phyloP scores from a whole-genome alignment of 1,140 invertebrate genomes.

The Drosophila truncata region DNA sequence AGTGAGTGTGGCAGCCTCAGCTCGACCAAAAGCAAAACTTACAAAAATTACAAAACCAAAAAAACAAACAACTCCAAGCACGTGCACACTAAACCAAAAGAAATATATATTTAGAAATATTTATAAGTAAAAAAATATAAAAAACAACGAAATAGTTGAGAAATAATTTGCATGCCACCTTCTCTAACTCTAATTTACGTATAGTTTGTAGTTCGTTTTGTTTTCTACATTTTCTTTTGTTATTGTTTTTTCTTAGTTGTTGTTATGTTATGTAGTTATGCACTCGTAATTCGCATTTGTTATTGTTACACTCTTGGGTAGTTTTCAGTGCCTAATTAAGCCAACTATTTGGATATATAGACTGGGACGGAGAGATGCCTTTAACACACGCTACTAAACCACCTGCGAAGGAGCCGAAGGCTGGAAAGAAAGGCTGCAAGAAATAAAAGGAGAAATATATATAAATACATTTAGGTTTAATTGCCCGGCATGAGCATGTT shows the following conservation, averaged over 20 bases:
- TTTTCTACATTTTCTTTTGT: constrained; percentile 19
- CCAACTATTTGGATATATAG: constrained; percentile 27
- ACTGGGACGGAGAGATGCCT: constrained; percentile 14
- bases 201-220: constrained; percentile 49
- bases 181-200: constrained; percentile 52
- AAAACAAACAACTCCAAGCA: constrained; percentile 57
- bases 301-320: constrained; percentile 45
- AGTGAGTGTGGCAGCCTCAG: constrained; percentile 87
- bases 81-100: constrained; percentile 61
- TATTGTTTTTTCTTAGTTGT: constrained; percentile 9
- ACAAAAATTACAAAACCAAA: constrained; percentile 30
- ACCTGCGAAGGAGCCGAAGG: constrained; percentile 35
- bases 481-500: constrained; percentile 76
- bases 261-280: constrained; percentile 52
- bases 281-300: constrained; percentile 55
- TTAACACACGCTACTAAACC: constrained; percentile 58
- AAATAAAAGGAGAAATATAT: constrained; percentile 24
- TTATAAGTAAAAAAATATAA: constrained; percentile 35
- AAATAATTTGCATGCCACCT: constrained; percentile 61
- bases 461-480: constrained; percentile 38
- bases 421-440: constrained; percentile 26
- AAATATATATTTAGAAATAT: background rate
- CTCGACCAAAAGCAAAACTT: constrained; percentile 28
- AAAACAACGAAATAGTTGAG: constrained; percentile 40
- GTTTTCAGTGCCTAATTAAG: constrained; percentile 61